phyloP scores from a whole-genome alignment of 2,113 vertebrate species.

The Menidia beryllina region DNA sequence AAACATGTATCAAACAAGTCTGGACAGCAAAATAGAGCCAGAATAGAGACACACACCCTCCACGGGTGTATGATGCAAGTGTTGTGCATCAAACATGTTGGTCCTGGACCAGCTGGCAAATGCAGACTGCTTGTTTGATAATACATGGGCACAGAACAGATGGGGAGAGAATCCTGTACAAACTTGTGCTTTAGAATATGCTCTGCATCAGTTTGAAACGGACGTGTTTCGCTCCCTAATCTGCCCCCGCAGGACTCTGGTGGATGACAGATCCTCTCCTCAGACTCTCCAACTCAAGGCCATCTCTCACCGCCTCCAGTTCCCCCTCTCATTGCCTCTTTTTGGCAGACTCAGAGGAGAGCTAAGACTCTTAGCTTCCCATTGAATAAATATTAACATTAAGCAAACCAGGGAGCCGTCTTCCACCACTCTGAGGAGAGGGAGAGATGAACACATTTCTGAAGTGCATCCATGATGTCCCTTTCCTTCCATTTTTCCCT shows the following conservation, averaged over 20 bases:
- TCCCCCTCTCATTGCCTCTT: not conserved
- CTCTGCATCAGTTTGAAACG: conserved; percentile 15
- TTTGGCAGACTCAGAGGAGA: conserved; percentile 31
- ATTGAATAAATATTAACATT: conserved; percentile 69
- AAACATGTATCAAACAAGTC: conserved; percentile 32
- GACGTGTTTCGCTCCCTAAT: not conserved
- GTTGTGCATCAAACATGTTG: conserved; percentile 19
- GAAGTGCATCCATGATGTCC: conserved; percentile 6
- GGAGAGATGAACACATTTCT: conserved; percentile 38
- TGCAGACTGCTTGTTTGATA: conserved; percentile 18
- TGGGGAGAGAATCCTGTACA: conserved; percentile 3
- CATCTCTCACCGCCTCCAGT: not conserved
- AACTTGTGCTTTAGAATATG: conserved; percentile 7
- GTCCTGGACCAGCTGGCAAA: conserved; percentile 28
- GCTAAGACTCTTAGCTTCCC: conserved; percentile 30
- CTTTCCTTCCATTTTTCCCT: conserved; percentile 2
- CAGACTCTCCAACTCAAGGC: conserved; percentile 16
- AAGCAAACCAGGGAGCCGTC: conserved; percentile 37
- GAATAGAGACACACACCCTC: too few species aligned
- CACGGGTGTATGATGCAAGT: conserved; percentile 17
- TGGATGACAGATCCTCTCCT: conserved; percentile 31
- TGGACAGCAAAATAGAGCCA: conserved; percentile 10
- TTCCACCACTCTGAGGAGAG: conserved; percentile 32
- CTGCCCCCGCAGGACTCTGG: not conserved
- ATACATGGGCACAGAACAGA: conserved; percentile 1